Conservation (phyloP, 1,140 invertebrate genomes). For the Magallana ariakensis region DNA sequence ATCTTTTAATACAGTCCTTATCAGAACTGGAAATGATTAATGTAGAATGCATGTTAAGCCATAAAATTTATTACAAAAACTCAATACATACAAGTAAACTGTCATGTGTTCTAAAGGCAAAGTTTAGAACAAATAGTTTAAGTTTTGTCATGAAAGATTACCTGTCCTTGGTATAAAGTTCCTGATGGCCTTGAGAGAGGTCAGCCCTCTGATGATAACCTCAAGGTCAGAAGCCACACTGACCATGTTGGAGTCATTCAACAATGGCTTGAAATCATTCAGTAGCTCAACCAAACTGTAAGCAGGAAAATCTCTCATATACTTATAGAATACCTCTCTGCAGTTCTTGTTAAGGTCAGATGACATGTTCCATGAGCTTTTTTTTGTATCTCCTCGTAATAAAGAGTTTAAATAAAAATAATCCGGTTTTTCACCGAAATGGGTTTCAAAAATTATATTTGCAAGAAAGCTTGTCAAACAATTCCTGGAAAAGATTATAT, state of each 20-base stretch:
- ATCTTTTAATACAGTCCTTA: conserved; percentile 68
- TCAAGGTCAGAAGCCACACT: conserved; percentile 61
- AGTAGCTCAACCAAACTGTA: conserved; percentile 62
- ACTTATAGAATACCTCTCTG: no score
- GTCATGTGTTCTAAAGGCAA: no score
- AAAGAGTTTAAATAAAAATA: no score
- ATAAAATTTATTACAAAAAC: neutral
- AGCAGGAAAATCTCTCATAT: neutral
- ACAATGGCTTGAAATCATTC: conserved; percentile 57
- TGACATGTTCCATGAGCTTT: no score
- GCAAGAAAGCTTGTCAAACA: no score
- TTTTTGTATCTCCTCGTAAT: no score
- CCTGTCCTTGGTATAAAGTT: conserved; percentile 59
- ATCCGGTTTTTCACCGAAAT: no score
- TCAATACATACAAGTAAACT: neutral
- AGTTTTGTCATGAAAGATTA: conserved; percentile 25
- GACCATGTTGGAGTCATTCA: conserved; percentile 45
- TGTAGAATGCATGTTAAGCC: no score
- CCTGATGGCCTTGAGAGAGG: conserved; percentile 62
- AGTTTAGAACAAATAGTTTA: no score
- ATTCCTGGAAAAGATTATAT: no score
- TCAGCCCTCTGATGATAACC: conserved; percentile 62
- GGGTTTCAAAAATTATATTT: no score
- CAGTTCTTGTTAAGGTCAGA: no score
- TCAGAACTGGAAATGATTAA: conserved; percentile 63